A percentile compares a stretch with the other conserved stretches of the same genome.
Conservation (phyloP, 2,113 vertebrate genomes). For the Labeo rohita region DNA sequence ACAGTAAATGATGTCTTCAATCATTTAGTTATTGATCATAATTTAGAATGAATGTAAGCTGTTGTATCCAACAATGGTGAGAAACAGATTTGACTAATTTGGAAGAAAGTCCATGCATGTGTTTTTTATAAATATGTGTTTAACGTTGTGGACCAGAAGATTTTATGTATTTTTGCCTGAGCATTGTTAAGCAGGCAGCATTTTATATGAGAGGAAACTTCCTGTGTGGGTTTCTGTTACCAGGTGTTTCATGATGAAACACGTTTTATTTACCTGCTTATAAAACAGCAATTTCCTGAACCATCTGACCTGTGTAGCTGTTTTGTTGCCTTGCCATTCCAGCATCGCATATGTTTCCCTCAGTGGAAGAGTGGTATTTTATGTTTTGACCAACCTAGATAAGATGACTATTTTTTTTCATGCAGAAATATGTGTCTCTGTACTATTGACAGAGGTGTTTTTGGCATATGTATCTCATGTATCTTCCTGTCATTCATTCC, state of each 20-base stretch:
- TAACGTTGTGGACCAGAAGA: background rate
- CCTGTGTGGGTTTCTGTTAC: background rate
- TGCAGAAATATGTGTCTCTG: background rate
- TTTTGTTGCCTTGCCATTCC: background rate
- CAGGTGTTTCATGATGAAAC: constrained; percentile 33
- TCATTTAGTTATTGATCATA: background rate
- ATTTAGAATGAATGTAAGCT: background rate
- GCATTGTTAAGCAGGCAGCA: background rate
- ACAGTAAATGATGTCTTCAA: background rate
- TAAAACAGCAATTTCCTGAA: constrained; percentile 26
- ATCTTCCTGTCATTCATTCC: background rate
- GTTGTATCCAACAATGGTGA: background rate
- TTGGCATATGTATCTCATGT: background rate
- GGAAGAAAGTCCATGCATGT: background rate
- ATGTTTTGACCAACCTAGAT: background rate
- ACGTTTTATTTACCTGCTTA: constrained; percentile 28
- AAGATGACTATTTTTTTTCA: background rate
- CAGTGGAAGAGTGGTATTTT: background rate
- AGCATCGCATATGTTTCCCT: background rate
- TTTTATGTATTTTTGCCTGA: constrained; percentile 21
- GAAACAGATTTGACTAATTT: background rate
- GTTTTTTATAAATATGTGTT: background rate
- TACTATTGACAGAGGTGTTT: background rate
- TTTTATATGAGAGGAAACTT: constrained; percentile 27
- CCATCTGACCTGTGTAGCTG: background rate